These are phyloP conservation scores for Akabosia matsudoensis DNA, from an alignment of 1,140 invertebrate species.

Conservation along the genomic window DNA sequence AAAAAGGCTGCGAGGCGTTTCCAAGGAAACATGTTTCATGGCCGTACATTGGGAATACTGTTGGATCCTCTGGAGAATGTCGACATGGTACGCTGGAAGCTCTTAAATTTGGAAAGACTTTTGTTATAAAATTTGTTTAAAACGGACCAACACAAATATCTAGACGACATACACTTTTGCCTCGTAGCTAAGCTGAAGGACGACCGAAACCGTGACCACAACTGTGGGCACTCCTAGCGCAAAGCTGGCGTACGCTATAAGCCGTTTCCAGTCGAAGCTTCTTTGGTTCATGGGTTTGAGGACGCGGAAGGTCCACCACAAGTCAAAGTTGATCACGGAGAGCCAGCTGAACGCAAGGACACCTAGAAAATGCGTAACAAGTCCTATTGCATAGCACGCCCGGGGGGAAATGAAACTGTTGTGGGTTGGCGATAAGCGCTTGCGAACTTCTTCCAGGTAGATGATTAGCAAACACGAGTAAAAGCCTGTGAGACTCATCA, in stretches of 20 bases:
- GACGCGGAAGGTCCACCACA: slow-evolving; percentile 39
- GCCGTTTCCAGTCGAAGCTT: slow-evolving; percentile 24
- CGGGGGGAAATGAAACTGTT: neutral
- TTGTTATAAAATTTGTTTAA: neutral
- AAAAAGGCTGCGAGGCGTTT: slow-evolving; percentile 25
- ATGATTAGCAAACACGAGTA: slow-evolving; percentile 24
- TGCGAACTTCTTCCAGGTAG: neutral
- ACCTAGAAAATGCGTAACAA: slow-evolving; percentile 30
- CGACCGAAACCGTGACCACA: neutral
- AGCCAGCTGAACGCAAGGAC: slow-evolving; percentile 32
- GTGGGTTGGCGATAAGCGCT: neutral
- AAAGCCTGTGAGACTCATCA: slow-evolving; percentile 22
- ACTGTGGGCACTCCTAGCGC: neutral
- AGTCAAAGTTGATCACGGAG: slow-evolving; percentile 38
- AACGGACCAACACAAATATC: neutral
- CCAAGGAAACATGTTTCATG: slow-evolving; percentile 18
- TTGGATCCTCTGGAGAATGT: neutral
- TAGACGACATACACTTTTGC: too few relatives aligned
- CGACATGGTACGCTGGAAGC: slow-evolving; percentile 1
- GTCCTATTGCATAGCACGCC: slow-evolving; percentile 1
- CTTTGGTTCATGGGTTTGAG: slow-evolving; percentile 28
- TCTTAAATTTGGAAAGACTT: too few relatives aligned
- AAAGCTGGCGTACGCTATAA: slow-evolving; percentile 17
- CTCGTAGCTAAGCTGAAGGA: neutral
- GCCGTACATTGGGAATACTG: slow-evolving; percentile 27